Base-by-base conservation (phyloP, 2,797 vertebrate species). In the Uromys caudimaculatus region DNA sequence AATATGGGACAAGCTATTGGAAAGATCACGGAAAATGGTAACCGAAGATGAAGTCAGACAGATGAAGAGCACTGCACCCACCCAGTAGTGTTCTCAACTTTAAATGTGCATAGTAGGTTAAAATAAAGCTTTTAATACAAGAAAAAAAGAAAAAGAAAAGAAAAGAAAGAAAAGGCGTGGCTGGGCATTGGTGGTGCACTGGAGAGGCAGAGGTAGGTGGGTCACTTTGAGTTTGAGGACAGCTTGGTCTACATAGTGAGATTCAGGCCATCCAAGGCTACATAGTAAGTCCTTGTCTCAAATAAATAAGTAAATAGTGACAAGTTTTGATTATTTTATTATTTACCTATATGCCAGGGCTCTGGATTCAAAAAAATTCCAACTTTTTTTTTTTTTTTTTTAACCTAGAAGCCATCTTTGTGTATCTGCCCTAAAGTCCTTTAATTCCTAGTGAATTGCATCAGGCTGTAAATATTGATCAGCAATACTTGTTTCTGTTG, bases 401-500 rank as follows among this genome's bases (percentile, higher is more conserved):
- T 44, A 56, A 73, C 69, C 41, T 87, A 9, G n/a, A 62, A 83
- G 32, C 94, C 50, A 90, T 94, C 29, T 90, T 90, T 87, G 16
- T 83, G 83, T 10, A 44, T 67, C 4, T 77, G 44, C 32, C 24
- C 23, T 78, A 78, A 87, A 92, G 92, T 82, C 35, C 5, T 87
- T 90, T 78, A 67, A 58, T 89, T 91, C 38, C 50, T 85, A 58
- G 10, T 64, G 19, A 89, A 75, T 79, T 2, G 50, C 16, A 71
- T 88, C n/a, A 52, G 47, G 38, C 17, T 84, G 3, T 50, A 58
- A 83, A 67, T 90, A 83, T 32, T 71, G 27, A 75, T 76, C 60
- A 24, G 19, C 60, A 76, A 69, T 75, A 81, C 23, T 85, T 89
- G 60, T 83, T 92, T 93, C 85, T 71, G 44, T 94, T 91, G 73